These are phyloP conservation scores for Nipponia nippon DNA, from an alignment of 2,113 vertebrate genomes.

Conservation along the genomic window DNA sequence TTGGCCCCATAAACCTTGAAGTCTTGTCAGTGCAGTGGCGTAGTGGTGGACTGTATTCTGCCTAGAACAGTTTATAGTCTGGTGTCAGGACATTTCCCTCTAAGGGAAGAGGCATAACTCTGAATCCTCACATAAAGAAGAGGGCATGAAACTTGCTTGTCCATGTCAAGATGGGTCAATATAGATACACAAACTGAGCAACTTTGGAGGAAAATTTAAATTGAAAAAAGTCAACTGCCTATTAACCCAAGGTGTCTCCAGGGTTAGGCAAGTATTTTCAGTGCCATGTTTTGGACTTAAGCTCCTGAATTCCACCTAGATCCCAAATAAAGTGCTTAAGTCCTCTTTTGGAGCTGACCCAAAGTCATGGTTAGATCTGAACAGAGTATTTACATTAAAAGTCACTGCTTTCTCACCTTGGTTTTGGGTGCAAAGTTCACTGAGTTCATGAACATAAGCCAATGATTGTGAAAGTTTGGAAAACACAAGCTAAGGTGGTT, in stretches of 20 bases:
- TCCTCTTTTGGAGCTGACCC: neutral
- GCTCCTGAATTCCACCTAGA: neutral
- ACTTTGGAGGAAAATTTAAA: neutral
- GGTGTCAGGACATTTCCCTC: neutral
- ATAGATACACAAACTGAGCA: neutral
- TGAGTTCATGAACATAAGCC: slow-evolving; percentile 3
- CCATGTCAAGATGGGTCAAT: neutral
- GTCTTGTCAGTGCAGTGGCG: neutral
- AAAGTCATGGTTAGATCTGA: neutral
- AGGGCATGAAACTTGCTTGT: neutral
- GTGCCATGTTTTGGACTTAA: neutral
- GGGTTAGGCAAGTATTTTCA: neutral
- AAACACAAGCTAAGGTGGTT: neutral
- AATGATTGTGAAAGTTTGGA: neutral
- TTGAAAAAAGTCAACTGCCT: neutral
- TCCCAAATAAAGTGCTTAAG: neutral
- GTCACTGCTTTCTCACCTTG: neutral
- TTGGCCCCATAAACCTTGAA: neutral
- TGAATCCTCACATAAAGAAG: neutral
- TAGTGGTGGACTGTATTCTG: neutral
- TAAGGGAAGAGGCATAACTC: neutral
- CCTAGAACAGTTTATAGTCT: neutral
- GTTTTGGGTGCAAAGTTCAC: neutral
- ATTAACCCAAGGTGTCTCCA: neutral
- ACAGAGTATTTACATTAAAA: neutral